phyloP scores from a whole-genome alignment of 2,113 vertebrate genomes.

The Phoxinus phoxinus region DNA sequence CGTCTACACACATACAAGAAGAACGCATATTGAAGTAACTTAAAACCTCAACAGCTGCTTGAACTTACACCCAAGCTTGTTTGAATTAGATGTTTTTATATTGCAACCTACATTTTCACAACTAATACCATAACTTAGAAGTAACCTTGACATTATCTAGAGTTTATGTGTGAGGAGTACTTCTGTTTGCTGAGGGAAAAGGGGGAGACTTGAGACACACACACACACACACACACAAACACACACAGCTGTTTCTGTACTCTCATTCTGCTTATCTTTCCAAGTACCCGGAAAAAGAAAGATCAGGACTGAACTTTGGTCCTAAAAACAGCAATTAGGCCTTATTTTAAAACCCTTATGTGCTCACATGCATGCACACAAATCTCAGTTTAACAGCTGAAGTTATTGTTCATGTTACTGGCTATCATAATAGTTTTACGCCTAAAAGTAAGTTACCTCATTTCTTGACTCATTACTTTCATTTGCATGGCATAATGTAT shows the following conservation, averaged over 20 bases:
- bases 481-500: background rate
- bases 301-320: constrained; percentile 32
- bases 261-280: constrained; percentile 47
- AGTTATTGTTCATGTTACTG: background rate
- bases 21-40: background rate
- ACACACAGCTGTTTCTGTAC: constrained; percentile 66
- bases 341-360: constrained; percentile 27
- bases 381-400: constrained; percentile 20
- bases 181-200: constrained; percentile 49
- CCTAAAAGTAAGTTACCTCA: background rate
- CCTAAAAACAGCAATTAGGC: constrained; percentile 4
- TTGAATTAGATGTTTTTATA: background rate
- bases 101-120: background rate
- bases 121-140: background rate
- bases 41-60: constrained; percentile 9
- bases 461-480: background rate
- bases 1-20: background rate
- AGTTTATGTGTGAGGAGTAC: background rate
- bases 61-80: background rate
- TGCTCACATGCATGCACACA: constrained; percentile 34
- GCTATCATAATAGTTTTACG: background rate
- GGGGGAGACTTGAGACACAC: constrained; percentile 55
- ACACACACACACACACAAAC: too few relatives aligned
- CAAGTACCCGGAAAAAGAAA: constrained; percentile 19
- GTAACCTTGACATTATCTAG: constrained; percentile 13